Conservation (phyloP, 2,113 vertebrate species). For the Chitala chitala region DNA sequence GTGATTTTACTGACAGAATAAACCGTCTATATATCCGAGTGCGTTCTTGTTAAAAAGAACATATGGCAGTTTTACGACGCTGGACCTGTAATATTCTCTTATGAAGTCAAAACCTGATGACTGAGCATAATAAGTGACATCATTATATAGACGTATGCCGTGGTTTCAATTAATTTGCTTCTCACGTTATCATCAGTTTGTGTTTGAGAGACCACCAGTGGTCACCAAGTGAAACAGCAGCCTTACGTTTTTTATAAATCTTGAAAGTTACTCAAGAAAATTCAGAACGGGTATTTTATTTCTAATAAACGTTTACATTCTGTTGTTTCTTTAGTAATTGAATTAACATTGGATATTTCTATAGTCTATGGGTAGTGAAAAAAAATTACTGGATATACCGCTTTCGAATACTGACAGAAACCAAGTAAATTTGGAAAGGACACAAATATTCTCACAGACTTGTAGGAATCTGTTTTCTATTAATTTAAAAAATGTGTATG, state of each 20-base stretch:
- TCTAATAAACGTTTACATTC: too few relatives aligned
- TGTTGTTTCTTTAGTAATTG: too few relatives aligned
- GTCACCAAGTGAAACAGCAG: constrained; percentile 12
- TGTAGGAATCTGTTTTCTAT: too few relatives aligned
- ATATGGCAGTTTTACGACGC: background rate
- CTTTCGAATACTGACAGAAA: too few relatives aligned
- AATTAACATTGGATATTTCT: too few relatives aligned
- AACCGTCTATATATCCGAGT: background rate
- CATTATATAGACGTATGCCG: constrained; percentile 7
- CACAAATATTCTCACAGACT: background rate
- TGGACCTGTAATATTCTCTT: constrained; percentile 13
- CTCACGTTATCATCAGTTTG: background rate
- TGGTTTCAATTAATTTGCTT: constrained; percentile 2
- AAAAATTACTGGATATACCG: too few relatives aligned
- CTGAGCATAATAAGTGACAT: constrained; percentile 17
- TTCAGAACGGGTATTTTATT: too few relatives aligned
- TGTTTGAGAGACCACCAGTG: constrained; percentile 25
- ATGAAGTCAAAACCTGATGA: constrained; percentile 21
- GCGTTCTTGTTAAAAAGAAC: constrained; percentile 18
- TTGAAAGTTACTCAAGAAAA: background rate
- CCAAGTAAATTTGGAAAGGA: too few relatives aligned
- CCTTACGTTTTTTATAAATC: background rate
- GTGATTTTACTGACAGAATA: background rate
- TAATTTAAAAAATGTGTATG: too few relatives aligned
- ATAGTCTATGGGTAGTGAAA: too few relatives aligned